Evolutionary conservation across 2,888 invertebrate genomes (phyloP), one percentile per base, ranked within the genome.

Genomic region (Galeruca laticollis): DNA sequence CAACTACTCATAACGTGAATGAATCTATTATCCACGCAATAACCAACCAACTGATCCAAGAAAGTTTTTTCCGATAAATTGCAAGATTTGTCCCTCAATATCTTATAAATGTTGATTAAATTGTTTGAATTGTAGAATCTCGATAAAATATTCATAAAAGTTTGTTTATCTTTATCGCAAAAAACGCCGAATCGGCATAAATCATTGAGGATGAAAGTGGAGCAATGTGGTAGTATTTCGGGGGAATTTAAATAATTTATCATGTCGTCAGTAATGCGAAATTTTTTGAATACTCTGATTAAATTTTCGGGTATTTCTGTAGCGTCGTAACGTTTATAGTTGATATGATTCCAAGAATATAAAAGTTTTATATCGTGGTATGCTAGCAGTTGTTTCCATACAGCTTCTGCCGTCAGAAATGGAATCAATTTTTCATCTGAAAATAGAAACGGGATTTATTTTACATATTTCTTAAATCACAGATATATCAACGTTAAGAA

Each of bases 111-210:
- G 71, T 89, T 82, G 76, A 86, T 86, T 52, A 90, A 83, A 79
- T 87, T 88, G 76, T 87, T 87, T 13, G 88, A 89, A 68, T 88
- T 86, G 72, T 90, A 88, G 57, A 93, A 83, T 78, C 93, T 88
- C 2, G 87, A 84, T 74, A 94, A 84, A 57, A 91, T 87, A 77
- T 86, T 84, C 73, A 87, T 84, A 40, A 91, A 82, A 80, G 90
- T 85, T 11, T 84, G 83, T 35, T 85, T 84, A 81, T 94, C 93
- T 65, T 86, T 85, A 13, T 87, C 84, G 70, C 88, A 87, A 64
- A 93, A 90, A 76, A 92, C 87, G 0, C 93, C 93, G 76, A 89
- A 91, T 62, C 88, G 88, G 69, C 88, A 86, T 4, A 92, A 82
- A 66, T 89, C 88, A 79, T 91, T 90, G 73, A 90, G 88, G 73